Evolutionary conservation across 1,140 invertebrate genomes (phyloP), one percentile per base, ranked within the genome.

Genomic region (Diplogasteroides magnus): DNA sequence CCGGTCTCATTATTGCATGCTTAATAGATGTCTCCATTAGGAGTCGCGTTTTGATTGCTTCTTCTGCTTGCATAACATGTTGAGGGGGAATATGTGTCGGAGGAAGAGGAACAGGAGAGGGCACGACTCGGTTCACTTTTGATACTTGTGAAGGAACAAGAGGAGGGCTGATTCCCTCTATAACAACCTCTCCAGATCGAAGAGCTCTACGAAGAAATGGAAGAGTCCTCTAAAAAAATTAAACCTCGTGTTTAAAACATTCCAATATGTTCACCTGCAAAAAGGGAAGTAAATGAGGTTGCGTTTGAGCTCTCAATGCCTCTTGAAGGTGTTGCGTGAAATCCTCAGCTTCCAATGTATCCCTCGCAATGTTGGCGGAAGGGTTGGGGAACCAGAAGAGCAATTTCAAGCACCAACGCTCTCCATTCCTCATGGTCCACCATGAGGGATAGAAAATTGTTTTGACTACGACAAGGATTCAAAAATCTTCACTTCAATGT

Each of bases 231-330:
- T 64, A 6, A 48, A 48, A 48, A n/a, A n/a, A n/a, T n/a, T 11
- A 19, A 48, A 48, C 6, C 6, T 19, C 37, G 19, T 48, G 19
- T 48, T 19, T 6, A 19, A 48, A 48, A 48, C 6, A 48, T 11
- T 48, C 6, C 37, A 48, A 48, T 6, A 48, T 6, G 19, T 6
- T 48, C 6, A 48, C 37, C 37, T 48, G 64, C 23, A 72, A 55
- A 32, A 72, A 72, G 0, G 70, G 70, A 1, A 72, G 25, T 31
- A 72, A 64, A 68, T 72, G 64, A 19, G 70, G 70, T 28, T 72
- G 70, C 15, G 70, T 61, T 32, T 67, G 64, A 14, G 70, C 67
- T 57, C 27, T 67, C 1, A 72, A 60, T 2, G 55, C 59, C 31
- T 67, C 57, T 59, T 72, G 70, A 6, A 72, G 31, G n/a, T 31